Conservation (phyloP, 2,888 invertebrate genomes). For the Lysandra coridon region DNA sequence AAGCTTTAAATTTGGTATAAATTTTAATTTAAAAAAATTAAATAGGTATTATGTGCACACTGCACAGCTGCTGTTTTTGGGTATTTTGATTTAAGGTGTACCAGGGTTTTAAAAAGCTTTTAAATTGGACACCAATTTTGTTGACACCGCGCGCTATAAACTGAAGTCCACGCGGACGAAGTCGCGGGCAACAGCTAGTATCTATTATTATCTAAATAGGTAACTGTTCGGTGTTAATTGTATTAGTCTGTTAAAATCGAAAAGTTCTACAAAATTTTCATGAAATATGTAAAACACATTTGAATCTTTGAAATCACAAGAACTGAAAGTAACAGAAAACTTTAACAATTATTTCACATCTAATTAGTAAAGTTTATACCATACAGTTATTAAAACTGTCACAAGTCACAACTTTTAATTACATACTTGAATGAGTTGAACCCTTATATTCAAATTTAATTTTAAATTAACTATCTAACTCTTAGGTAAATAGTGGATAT, state of each 20-base stretch:
- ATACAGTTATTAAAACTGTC: neutral
- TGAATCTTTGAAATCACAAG: neutral
- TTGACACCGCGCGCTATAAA: no score
- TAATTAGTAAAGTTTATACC: neutral
- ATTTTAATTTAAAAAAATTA: no score
- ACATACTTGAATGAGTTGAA: neutral
- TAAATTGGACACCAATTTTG: no score
- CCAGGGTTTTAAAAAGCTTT: no score
- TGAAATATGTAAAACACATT: neutral
- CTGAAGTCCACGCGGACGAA: no score
- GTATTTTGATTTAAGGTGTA: no score
- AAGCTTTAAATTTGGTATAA: no score
- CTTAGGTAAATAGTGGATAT: neutral
- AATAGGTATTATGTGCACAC: no score
- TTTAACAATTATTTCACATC: neutral
- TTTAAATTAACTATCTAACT: neutral
- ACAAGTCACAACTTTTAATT: neutral
- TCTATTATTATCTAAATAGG: no score
- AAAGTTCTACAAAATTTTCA: neutral
- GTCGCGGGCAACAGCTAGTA: no score
- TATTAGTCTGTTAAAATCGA: neutral
- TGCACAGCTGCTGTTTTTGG: no score
- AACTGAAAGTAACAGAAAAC: neutral
- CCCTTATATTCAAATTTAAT: neutral
- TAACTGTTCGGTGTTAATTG: no score